Conservation (phyloP, 2,797 vertebrate genomes). For the Erpetoichthys calabaricus region DNA sequence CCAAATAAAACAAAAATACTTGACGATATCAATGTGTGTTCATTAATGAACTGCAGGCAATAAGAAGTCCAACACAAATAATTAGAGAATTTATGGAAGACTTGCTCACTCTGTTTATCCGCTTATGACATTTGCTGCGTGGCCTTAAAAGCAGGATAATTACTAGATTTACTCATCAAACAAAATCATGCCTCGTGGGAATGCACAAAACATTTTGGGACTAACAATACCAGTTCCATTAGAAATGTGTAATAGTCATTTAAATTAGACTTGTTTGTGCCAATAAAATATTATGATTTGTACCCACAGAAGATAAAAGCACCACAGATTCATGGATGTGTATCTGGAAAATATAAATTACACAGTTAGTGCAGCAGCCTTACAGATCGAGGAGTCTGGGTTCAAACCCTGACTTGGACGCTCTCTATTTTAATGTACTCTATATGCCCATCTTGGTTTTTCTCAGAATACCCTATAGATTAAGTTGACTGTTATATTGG, state of each 20-base stretch:
- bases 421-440: too few relatives aligned
- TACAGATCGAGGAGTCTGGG: too few relatives aligned
- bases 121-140: slow-evolving; percentile 87
- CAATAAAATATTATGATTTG: slow-evolving; percentile 49
- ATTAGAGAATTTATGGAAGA: slow-evolving; percentile 83
- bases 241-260: slow-evolving; percentile 39
- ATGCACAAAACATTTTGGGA: slow-evolving; percentile 71
- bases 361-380: too few relatives aligned
- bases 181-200: slow-evolving; percentile 84
- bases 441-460: too few relatives aligned
- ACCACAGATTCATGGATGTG: background rate
- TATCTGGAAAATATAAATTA: too few relatives aligned
- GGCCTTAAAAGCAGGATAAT: slow-evolving; percentile 83
- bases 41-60: slow-evolving; percentile 78
- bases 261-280: slow-evolving; percentile 24
- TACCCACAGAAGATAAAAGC: slow-evolving; percentile 14
- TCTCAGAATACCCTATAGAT: too few relatives aligned
- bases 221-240: slow-evolving; percentile 77
- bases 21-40: slow-evolving; percentile 72
- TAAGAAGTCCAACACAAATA: slow-evolving; percentile 66
- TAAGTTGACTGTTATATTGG: too few relatives aligned
- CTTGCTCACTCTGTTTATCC: slow-evolving; percentile 88
- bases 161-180: slow-evolving; percentile 97
- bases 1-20: slow-evolving; percentile 67
- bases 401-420: too few relatives aligned